Base-by-base conservation (phyloP, 64 coral and sea anemone genomes). In the Pocillopora damicornis region DNA sequence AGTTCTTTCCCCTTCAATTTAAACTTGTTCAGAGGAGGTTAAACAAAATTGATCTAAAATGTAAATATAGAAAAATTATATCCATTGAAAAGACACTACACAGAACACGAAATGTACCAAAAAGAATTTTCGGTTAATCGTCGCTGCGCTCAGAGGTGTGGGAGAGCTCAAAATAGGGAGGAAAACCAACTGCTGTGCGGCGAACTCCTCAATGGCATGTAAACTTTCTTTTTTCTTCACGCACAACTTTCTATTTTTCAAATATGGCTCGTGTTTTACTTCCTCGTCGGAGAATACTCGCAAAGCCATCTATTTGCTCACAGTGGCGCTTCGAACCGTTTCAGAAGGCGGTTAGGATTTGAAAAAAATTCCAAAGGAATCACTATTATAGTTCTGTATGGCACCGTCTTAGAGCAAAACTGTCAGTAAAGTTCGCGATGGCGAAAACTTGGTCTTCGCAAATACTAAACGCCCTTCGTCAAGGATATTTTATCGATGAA, bases 181-280 rank as follows among this genome's bases (percentile, higher is more conserved):
- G 58, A 85, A 38, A 57, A 72, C 42, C 22, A 85, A 45, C 64
- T 85, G 81, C 35, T 58, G 81, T 18, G 62, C 65, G 22, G 81
- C 81, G 14, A 65, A 63, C 26, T 82, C 37, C 35, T 82, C 80
- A 35, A 82, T 82, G 15, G 62, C 80, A 37, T 82, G 80, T 10
- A 73, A 22, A 26, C 81, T 37, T 6, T 25, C 8, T 51, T n/a
- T 73, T 37, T 85, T 73, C 62, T 73, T 85, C 15, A 20, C 20
- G n/a, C 37, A 65, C 10, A 71, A 85, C 62, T 37, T 51, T 13
- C 65, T 65, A 42, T 58, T 23, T 73, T 85, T 73, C 7, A 0
- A 42, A 11, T 18, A 72, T 13, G 61, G 16, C 25, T 85, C 64
- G 20, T 34, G 37, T 22, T 30, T 57, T 13, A 85, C 11, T 9